Conservation (phyloP, 2,113 vertebrate genomes). For the Daphoenositta chrysoptera region DNA sequence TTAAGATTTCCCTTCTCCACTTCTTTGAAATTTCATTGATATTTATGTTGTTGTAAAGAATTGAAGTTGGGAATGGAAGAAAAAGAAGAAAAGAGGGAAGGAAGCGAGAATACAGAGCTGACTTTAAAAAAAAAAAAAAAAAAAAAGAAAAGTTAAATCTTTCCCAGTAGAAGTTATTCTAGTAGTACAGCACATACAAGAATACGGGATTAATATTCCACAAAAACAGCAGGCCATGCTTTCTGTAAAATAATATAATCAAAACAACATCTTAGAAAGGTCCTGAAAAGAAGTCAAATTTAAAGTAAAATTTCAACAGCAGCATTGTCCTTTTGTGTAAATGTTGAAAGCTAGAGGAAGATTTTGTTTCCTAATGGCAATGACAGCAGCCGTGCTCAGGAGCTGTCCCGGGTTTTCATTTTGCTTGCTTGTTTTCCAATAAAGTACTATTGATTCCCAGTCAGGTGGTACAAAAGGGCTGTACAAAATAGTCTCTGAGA, state of each 20-base stretch:
- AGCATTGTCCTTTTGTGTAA: not conserved
- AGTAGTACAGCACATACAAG: not conserved
- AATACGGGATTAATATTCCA: not conserved
- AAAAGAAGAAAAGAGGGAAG: not conserved
- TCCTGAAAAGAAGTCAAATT: not conserved
- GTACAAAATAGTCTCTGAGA: not conserved
- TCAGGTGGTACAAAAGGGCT: not conserved
- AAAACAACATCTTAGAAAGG: not conserved
- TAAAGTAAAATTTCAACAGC: not conserved
- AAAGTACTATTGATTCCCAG: conserved; percentile 1
- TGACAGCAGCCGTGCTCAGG: not conserved
- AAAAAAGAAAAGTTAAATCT: not conserved
- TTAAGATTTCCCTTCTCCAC: not conserved
- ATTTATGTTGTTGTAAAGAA: not conserved
- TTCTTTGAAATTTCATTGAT: not conserved
- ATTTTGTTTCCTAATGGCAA: not conserved
- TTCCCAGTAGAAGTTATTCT: not conserved
- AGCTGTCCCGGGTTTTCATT: not conserved
- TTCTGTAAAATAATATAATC: not conserved
- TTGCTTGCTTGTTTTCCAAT: conserved; percentile 37
- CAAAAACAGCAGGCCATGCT: not conserved
- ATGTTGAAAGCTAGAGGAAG: not conserved
- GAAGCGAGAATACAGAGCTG: not conserved
- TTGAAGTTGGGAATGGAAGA: fast-evolving
- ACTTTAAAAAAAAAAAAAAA: not conserved